Conservation (phyloP, 2,888 invertebrate genomes). For the Girardia tigrina region DNA sequence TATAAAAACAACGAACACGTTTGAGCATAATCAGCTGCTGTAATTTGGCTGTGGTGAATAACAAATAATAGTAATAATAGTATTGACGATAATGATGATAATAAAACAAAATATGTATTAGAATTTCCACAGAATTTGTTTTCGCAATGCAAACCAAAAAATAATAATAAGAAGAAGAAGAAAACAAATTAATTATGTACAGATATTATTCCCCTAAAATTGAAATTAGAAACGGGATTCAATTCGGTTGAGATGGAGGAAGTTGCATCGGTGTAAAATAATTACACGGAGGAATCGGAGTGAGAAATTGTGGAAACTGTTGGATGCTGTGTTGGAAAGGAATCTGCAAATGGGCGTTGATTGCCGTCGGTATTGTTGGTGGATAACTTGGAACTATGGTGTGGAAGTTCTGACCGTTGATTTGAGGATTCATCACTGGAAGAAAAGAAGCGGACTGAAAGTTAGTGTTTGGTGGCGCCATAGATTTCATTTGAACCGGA, state of each 20-base stretch:
- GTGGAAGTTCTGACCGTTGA: neutral
- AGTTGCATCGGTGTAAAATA: neutral
- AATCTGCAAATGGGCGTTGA: constrained; percentile 9
- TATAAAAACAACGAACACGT: too few relatives aligned
- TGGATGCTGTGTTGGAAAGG: neutral
- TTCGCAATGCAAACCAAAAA: too few relatives aligned
- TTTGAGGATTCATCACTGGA: neutral
- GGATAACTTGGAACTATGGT: neutral
- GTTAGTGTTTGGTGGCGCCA: neutral
- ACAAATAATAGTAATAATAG: too few relatives aligned
- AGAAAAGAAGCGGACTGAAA: neutral
- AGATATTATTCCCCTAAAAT: too few relatives aligned
- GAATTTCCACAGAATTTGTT: too few relatives aligned
- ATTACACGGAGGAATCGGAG: neutral
- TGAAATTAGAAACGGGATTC: too few relatives aligned
- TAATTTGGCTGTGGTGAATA: too few relatives aligned
- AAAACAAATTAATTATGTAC: too few relatives aligned
- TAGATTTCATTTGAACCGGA: neutral
- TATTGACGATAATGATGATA: too few relatives aligned
- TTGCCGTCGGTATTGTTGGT: neutral
- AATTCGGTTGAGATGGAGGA: neutral
- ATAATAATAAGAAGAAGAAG: too few relatives aligned
- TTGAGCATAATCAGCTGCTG: too few relatives aligned
- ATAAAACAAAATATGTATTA: too few relatives aligned
- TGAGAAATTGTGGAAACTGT: neutral